Percentiles rank a stretch among this genome's conserved stretches.
These are phyloP conservation scores for Tetragonisca angustula DNA, from an alignment of 2,888 invertebrate species.

Conservation along the genomic window DNA sequence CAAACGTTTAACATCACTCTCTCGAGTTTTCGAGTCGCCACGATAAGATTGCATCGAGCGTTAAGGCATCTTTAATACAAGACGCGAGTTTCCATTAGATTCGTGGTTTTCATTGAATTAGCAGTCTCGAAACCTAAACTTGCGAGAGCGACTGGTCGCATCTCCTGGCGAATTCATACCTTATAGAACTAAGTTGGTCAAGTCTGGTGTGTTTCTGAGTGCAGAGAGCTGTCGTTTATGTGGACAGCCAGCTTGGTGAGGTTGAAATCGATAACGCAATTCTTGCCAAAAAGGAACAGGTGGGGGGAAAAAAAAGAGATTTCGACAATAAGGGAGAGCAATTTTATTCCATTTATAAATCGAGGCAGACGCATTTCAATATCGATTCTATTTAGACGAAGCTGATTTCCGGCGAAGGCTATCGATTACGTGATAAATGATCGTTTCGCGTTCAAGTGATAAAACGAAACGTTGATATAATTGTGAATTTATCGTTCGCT, in stretches of 20 bases:
- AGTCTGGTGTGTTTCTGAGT: slow-evolving; percentile 28
- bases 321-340: slow-evolving; percentile 18
- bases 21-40: no score
- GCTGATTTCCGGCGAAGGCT: not conserved
- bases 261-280: slow-evolving; percentile 41
- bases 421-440: not conserved
- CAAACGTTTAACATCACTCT: not conserved
- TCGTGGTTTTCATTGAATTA: not conserved
- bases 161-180: not conserved
- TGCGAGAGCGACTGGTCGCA: not conserved
- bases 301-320: not conserved
- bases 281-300: slow-evolving; percentile 32
- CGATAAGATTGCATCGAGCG: not conserved
- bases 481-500: not conserved
- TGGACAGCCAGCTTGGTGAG: slow-evolving; percentile 20
- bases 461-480: not conserved
- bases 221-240: slow-evolving; percentile 27
- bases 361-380: slow-evolving; percentile 7
- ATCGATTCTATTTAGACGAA: slow-evolving; percentile 10
- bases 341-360: slow-evolving; percentile 30
- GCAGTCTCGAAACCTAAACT: not conserved
- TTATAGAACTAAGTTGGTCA: not conserved
- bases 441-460: not conserved
- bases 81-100: not conserved
- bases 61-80: not conserved